Percentiles rank a stretch among this genome's conserved stretches.
phyloP scores from a whole-genome alignment of 2,797 vertebrate species.

The Scolopax bukidnonensis region DNA sequence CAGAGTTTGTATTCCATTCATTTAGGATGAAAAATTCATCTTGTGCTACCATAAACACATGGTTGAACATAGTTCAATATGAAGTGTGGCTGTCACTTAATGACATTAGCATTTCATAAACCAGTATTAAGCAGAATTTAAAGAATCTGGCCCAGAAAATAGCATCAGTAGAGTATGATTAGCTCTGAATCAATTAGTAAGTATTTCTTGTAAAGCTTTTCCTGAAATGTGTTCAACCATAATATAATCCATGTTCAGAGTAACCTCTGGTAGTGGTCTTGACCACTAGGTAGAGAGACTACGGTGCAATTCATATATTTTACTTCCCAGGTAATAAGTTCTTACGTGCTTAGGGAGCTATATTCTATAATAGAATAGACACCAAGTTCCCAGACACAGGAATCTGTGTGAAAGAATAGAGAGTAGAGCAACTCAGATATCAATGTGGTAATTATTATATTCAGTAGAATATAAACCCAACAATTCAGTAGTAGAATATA shows the following conservation, averaged over 20 bases:
- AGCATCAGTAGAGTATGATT: not conserved
- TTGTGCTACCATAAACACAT: not conserved
- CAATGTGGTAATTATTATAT: not conserved
- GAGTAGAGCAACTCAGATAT: not conserved
- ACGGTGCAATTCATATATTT: not conserved
- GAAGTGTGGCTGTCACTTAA: not conserved
- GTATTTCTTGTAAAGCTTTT: not conserved
- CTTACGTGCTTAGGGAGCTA: not conserved
- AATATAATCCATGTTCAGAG: not conserved
- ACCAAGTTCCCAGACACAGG: not conserved
- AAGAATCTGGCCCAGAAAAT: not conserved
- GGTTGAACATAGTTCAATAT: not conserved
- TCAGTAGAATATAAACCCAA: not conserved
- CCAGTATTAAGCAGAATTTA: not conserved
- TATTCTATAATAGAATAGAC: not conserved
- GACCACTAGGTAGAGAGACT: not conserved
- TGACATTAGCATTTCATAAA: not conserved
- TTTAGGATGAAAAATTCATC: not conserved
- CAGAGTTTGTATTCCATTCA: not conserved
- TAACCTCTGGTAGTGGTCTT: not conserved
- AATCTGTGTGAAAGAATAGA: not conserved
- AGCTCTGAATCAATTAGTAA: not conserved
- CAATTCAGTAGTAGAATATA: not conserved
- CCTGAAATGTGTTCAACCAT: not conserved
- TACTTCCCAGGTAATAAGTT: not conserved